Percentiles rank a stretch among this genome's conserved stretches.
Evolutionary conservation across 2,113 vertebrate species (phyloP).

Genomic region (Gymnocephalus cernua): DNA sequence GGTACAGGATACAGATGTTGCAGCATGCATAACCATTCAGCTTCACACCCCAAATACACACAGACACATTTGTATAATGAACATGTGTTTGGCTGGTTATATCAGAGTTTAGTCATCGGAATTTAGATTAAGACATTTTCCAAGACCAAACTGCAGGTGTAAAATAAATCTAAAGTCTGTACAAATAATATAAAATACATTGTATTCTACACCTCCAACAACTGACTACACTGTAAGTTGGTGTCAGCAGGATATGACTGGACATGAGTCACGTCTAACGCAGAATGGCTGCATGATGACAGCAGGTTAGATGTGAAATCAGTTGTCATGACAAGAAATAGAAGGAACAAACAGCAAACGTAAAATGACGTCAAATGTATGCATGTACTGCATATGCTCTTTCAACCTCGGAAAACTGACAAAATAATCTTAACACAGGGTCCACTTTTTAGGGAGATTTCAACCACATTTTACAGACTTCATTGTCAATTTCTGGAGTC

Average conservation of each 20-base stretch:
- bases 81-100: constrained; percentile 38
- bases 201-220: background rate
- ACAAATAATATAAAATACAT: background rate
- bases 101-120: constrained; percentile 21
- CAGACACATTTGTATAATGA: background rate
- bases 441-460: background rate
- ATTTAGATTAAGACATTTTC: constrained; percentile 24
- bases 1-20: constrained; percentile 59
- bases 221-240: background rate
- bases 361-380: background rate
- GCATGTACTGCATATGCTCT: background rate
- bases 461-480: background rate
- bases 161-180: background rate
- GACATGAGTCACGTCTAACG: constrained; percentile 49
- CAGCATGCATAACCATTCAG: constrained; percentile 16
- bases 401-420: background rate
- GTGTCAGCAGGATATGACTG: constrained; percentile 56
- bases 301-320: background rate
- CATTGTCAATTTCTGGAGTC: no score
- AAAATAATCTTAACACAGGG: background rate
- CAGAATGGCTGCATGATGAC: constrained; percentile 1
- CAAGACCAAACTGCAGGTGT: background rate
- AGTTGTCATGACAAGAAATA: constrained; percentile 31
- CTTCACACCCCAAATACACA: background rate
- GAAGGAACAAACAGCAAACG: constrained; percentile 20